These are phyloP conservation scores for Cheilosia impressa DNA, from an alignment of 2,888 invertebrate species.

Conservation along the genomic window DNA sequence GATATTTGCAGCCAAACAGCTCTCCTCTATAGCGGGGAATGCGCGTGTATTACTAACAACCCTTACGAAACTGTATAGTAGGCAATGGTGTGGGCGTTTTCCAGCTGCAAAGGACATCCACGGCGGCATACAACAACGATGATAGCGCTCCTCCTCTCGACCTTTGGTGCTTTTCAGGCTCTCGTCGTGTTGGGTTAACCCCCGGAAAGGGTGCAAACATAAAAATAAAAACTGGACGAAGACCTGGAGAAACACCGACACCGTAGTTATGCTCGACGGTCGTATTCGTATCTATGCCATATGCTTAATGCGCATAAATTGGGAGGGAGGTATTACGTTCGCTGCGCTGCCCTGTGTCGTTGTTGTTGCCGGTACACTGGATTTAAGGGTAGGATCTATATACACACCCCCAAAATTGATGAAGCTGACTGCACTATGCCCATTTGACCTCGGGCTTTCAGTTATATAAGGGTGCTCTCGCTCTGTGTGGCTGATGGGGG, in stretches of 20 bases:
- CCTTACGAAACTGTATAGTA: constrained; percentile 48
- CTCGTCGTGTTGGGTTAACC: constrained; percentile 59
- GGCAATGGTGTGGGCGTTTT: constrained; percentile 71
- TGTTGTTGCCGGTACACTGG: constrained; percentile 50
- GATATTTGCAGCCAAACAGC: constrained; percentile 43
- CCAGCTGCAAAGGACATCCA: constrained; percentile 60
- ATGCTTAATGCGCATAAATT: constrained; percentile 74
- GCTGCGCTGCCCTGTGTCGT: constrained; percentile 40
- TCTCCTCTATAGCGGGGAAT: constrained; percentile 51
- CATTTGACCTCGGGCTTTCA: constrained; percentile 64
- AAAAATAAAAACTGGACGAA: constrained; percentile 19
- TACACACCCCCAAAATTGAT: constrained; percentile 69
- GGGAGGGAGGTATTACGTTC: constrained; percentile 73
- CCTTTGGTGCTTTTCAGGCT: constrained; percentile 64
- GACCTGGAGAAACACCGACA: constrained; percentile 57
- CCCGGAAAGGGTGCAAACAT: constrained; percentile 52
- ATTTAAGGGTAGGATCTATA: constrained; percentile 68
- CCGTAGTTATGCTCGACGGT: constrained; percentile 49
- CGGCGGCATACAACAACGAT: constrained; percentile 46
- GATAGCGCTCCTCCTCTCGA: constrained; percentile 71
- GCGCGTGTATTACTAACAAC: constrained; percentile 68
- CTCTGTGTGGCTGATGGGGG: constrained; percentile 44
- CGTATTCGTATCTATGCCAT: constrained; percentile 61
- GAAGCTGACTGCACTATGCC: constrained; percentile 70
- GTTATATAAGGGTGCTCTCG: constrained; percentile 53